These are phyloP conservation scores for Danionella dracula DNA, from an alignment of 2,797 vertebrate species.

Conservation along the genomic window DNA sequence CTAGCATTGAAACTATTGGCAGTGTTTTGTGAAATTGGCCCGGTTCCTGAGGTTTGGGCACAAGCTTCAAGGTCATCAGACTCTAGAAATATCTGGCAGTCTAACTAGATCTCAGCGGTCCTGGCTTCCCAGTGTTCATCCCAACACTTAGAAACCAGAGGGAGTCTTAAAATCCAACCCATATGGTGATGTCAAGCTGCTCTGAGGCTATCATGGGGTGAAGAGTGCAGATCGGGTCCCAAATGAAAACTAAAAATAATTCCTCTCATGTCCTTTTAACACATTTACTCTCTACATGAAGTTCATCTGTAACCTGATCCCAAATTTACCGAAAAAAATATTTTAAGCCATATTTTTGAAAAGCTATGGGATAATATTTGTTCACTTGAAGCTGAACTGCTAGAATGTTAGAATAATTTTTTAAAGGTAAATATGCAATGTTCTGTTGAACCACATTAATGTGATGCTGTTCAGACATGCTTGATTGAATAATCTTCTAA, in stretches of 20 bases:
- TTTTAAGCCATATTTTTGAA: no score
- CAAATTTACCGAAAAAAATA: no score
- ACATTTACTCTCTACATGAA: no score
- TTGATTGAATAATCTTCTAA: no score
- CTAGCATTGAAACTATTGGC: constrained; percentile 41
- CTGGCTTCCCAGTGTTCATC: constrained; percentile 86
- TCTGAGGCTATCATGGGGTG: constrained; percentile 97
- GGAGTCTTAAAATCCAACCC: constrained; percentile 98
- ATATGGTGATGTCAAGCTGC: constrained; percentile 99
- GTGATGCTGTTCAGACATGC: no score
- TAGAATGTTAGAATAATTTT: no score
- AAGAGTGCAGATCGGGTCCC: constrained; percentile 87
- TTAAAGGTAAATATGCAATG: no score
- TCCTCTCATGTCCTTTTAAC: no score
- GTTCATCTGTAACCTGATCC: no score
- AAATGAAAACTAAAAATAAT: constrained; percentile 35
- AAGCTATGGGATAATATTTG: no score
- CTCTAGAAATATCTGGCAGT: constrained; percentile 88
- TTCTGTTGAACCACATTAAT: no score
- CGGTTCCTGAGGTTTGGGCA: constrained; percentile 72
- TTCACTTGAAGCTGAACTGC: no score
- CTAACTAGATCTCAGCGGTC: constrained; percentile 99
- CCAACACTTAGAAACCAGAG: constrained; percentile 89
- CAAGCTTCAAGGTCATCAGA: constrained; percentile 91
- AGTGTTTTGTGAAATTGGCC: constrained; percentile 40